phyloP scores from a whole-genome alignment of 2,888 invertebrate species.

The Cyaniris semiargus region DNA sequence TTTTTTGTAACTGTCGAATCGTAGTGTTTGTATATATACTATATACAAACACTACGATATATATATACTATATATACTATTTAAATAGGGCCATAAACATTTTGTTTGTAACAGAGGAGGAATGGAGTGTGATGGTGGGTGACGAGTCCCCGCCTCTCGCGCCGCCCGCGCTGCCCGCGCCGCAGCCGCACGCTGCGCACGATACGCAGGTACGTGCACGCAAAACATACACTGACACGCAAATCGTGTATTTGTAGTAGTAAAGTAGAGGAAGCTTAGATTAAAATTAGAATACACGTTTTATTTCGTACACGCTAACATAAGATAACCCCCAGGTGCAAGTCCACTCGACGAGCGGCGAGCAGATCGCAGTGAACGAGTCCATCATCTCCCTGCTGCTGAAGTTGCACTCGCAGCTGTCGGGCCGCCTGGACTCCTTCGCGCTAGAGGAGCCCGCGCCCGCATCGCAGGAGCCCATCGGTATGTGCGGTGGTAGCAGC shows the following conservation, averaged over 20 bases:
- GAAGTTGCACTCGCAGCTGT: conserved; percentile 94
- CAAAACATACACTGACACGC: neutral
- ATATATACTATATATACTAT: too few relatives aligned
- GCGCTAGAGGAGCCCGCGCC: conserved; percentile 78
- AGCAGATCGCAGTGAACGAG: conserved; percentile 86
- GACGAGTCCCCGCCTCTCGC: conserved; percentile 49
- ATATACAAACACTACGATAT: too few relatives aligned
- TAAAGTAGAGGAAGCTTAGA: neutral
- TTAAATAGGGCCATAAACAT: too few relatives aligned
- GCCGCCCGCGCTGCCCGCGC: conserved; percentile 43
- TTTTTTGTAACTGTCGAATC: too few relatives aligned
- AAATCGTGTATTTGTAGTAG: neutral
- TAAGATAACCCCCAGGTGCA: conserved; percentile 51
- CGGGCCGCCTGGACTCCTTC: conserved; percentile 91
- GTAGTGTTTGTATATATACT: too few relatives aligned
- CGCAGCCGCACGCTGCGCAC: conserved; percentile 48
- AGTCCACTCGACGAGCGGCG: conserved; percentile 64
- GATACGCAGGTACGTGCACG: conserved; percentile 49
- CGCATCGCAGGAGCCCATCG: conserved; percentile 56
- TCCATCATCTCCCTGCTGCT: conserved; percentile 94
- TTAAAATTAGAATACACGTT: neutral
- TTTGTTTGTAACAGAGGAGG: conserved; percentile 43
- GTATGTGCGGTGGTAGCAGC: conserved; percentile 45
- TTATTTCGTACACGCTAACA: neutral
- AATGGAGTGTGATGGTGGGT: conserved; percentile 53